These are phyloP conservation scores for Carterocephalus palaemon DNA, from an alignment of 2,888 invertebrate genomes.

Conservation along the genomic window DNA sequence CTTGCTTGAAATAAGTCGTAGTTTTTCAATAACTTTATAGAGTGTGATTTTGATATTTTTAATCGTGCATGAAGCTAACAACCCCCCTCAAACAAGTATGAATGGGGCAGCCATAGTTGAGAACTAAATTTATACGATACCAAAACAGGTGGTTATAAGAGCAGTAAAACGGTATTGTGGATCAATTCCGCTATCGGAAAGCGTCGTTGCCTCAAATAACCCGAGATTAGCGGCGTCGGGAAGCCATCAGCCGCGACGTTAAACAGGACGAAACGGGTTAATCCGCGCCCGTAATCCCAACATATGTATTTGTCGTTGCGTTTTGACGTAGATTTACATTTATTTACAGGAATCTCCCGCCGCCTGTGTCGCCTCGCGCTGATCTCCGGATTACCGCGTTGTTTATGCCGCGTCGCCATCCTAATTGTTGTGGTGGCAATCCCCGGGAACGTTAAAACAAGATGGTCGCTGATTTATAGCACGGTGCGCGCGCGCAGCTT, in stretches of 20 bases:
- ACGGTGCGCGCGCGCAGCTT: constrained; percentile 51
- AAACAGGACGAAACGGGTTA: constrained; percentile 72
- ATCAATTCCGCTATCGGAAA: constrained; percentile 49
- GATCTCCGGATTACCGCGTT: constrained; percentile 69
- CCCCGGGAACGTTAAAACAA: constrained; percentile 60
- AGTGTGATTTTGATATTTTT: no score
- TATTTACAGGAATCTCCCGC: constrained; percentile 70
- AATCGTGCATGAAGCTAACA: no score
- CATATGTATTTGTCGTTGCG: constrained; percentile 75
- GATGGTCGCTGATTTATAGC: constrained; percentile 66
- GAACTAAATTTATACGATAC: constrained; percentile 27
- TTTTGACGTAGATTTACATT: constrained; percentile 79
- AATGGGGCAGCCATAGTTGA: constrained; percentile 9
- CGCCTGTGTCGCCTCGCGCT: constrained; percentile 65
- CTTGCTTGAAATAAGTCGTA: no score
- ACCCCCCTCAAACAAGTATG: no score
- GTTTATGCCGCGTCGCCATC: constrained; percentile 64
- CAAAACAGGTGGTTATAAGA: constrained; percentile 47
- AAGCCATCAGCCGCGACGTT: constrained; percentile 64
- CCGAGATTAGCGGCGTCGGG: constrained; percentile 66
- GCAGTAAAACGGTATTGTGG: constrained; percentile 54
- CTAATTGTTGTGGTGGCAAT: constrained; percentile 68
- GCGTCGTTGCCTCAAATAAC: constrained; percentile 54
- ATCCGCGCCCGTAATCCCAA: constrained; percentile 65
- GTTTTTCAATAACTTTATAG: no score